Conservation (phyloP, 2,888 invertebrate genomes). For the Sisyra nigra region DNA sequence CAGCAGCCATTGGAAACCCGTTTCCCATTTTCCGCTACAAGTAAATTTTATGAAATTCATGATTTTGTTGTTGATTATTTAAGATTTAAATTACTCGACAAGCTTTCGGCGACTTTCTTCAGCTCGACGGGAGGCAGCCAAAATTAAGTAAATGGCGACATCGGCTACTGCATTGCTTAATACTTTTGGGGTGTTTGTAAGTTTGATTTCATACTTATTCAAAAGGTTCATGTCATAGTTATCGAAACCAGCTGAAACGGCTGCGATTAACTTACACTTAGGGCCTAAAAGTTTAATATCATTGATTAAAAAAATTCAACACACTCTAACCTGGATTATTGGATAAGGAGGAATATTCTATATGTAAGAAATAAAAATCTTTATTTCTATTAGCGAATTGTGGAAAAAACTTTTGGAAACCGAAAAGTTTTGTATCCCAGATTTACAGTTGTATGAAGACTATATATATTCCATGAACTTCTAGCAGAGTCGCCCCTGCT, state of each 20-base stretch:
- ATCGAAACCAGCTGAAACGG: constrained; percentile 79
- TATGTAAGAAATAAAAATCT: no score
- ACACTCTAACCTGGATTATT: no score
- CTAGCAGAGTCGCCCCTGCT: no score
- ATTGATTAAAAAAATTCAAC: no score
- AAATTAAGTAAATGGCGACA: constrained; percentile 55
- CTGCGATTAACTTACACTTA: constrained; percentile 55
- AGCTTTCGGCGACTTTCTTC: constrained; percentile 56
- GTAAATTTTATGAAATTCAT: neutral
- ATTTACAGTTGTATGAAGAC: no score
- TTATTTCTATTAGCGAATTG: no score
- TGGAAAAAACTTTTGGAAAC: no score
- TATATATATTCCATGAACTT: no score
- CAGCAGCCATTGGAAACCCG: constrained; percentile 55
- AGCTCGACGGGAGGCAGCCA: constrained; percentile 60
- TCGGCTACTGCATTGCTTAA: constrained; percentile 69
- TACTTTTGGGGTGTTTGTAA: constrained; percentile 68
- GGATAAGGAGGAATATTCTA: no score
- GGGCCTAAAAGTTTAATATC: constrained; percentile 35
- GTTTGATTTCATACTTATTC: constrained; percentile 48
- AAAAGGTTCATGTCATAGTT: constrained; percentile 61
- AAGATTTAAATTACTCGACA: constrained; percentile 34
- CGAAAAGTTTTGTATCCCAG: no score
- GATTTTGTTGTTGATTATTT: neutral
- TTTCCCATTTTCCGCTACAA: constrained; percentile 47